Base-by-base conservation (phyloP, 2,797 vertebrate genomes). In the Ctenopoma kingsleyae region DNA sequence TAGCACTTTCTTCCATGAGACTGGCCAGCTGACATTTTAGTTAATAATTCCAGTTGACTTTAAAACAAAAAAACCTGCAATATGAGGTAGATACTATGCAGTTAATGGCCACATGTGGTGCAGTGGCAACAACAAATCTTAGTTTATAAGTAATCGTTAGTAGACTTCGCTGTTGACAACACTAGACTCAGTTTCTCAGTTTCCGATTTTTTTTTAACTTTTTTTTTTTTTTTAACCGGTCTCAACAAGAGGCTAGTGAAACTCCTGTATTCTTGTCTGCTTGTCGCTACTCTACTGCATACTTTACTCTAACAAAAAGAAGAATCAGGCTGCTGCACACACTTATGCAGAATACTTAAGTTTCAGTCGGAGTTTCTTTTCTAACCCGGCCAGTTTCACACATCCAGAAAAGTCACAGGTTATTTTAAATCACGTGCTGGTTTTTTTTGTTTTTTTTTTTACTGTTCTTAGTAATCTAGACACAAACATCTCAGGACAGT, bases 401-500 rank as follows among this genome's bases (percentile, higher is more conserved):
- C 17, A 66, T 50, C 49, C 67, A 56, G 59, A 69, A 53, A 57
- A 57, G 67, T 63, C 27, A 6, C 36, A 40, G 47, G 27, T 70
- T 35, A 36, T 58, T 53, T 40, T 17, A 57, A 43, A 66, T 22
- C 59, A 25, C 43, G 41, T 71, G 22, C 25, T 2, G 23, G 27
- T 30, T 30, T 30, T 7, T 30, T 25, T 25, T 25, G 23, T 74
- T 73, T 74, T 55, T 80, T 86, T 74, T 72, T 55, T 56, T 30
- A 32, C 30, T 25, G 40, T 35, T 65, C 19, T 52, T 32, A 6
- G 23, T 71, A 50, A 74, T 80, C 30, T 49, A 55, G 56, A 78
- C 61, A 20, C 40, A 82, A 71, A 82, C 69, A 82, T 64, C 68
- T 65, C 22, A 51, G 62, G 54, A 69, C 63, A 43, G 55, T 58